A percentile compares a stretch with the other conserved stretches of the same genome.
Conservation (phyloP, 2,113 vertebrate genomes). For the Drymodes brunneopygia region DNA sequence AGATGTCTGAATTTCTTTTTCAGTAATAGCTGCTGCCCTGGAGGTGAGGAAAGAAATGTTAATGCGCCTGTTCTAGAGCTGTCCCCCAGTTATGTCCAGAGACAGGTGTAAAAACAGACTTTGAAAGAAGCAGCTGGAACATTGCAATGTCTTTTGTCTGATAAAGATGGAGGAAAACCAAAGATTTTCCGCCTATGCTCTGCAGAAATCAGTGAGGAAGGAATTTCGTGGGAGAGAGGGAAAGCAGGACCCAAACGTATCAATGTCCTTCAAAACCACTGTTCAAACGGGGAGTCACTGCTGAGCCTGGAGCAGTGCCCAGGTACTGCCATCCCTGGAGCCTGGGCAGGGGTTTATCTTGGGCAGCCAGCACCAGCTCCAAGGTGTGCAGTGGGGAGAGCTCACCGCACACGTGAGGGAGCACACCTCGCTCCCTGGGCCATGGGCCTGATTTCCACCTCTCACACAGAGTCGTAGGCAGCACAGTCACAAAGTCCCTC, state of each 20-base stretch:
- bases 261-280: background rate
- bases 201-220: background rate
- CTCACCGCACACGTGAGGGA: fast-evolving
- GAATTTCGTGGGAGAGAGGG: background rate
- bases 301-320: background rate
- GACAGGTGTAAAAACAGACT: background rate
- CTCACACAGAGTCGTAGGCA: background rate
- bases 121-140: background rate
- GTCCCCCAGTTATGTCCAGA: background rate
- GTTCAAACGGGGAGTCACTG: background rate
- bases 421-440: background rate
- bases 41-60: background rate
- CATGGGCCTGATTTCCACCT: background rate
- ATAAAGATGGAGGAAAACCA: background rate
- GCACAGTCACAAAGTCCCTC: background rate
- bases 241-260: background rate
- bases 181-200: background rate
- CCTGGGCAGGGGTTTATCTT: background rate
- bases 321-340: fast-evolving
- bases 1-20: background rate
- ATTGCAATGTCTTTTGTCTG: background rate
- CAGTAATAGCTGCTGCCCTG: background rate
- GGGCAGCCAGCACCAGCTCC: background rate
- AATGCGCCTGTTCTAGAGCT: background rate
- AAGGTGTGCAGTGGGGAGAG: background rate